phyloP scores from a whole-genome alignment of 2,113 vertebrate genomes.

The Alexandromys fortis region DNA sequence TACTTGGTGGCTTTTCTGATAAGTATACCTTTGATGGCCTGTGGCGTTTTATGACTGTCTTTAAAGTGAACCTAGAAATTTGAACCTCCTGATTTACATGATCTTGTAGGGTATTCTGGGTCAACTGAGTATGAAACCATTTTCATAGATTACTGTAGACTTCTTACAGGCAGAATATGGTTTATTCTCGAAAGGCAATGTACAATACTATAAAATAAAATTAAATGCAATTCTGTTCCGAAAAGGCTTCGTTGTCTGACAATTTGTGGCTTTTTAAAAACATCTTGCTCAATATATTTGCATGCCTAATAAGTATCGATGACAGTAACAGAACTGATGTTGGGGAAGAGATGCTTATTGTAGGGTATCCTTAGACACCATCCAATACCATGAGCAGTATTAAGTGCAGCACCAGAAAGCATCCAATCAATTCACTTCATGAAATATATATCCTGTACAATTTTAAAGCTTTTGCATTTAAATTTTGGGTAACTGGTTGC shows the following conservation, averaged over 20 bases:
- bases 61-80: not conserved
- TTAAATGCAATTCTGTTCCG: not conserved
- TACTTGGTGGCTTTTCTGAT: not conserved
- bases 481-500: not conserved
- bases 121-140: not conserved
- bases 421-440: not conserved
- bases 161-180: not conserved
- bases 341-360: not conserved
- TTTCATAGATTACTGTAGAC: not conserved
- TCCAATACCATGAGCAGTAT: not conserved
- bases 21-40: not conserved
- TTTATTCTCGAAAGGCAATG: not conserved
- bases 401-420: slow-evolving; percentile 16
- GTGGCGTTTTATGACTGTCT: not conserved
- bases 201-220: not conserved
- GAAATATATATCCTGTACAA: not conserved
- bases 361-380: slow-evolving; percentile 8
- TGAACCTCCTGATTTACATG: not conserved
- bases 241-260: not conserved
- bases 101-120: not conserved
- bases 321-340: not conserved
- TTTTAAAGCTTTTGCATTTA: slow-evolving; percentile 39
- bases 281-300: slow-evolving; percentile 9
- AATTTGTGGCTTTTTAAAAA: slow-evolving; percentile 38
- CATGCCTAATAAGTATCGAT: not conserved